phyloP scores from a whole-genome alignment of 2,113 vertebrate species.

The Callipepla californica region DNA sequence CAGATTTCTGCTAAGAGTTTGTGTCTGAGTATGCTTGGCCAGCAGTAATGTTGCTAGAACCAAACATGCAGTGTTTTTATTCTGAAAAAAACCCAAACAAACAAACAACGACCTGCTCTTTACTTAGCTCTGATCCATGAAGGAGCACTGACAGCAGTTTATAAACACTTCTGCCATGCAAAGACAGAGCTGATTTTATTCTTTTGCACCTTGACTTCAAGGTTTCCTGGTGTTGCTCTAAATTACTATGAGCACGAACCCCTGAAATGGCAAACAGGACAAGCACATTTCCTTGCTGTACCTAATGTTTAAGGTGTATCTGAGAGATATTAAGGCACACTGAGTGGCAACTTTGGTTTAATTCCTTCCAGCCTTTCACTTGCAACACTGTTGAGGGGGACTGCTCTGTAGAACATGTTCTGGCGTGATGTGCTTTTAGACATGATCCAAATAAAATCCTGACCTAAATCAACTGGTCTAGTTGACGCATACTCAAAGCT shows the following conservation, averaged over 20 bases:
- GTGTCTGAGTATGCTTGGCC: background rate
- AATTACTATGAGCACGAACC: background rate
- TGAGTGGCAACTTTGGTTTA: background rate
- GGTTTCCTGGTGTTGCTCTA: background rate
- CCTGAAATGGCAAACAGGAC: background rate
- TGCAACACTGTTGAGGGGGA: background rate
- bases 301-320: background rate
- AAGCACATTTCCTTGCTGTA: background rate
- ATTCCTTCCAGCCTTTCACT: background rate
- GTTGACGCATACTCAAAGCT: constrained; percentile 33
- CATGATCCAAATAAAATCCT: constrained; percentile 7
- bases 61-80: background rate
- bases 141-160: background rate
- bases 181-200: background rate
- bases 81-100: background rate
- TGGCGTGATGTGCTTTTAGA: constrained; percentile 6
- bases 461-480: background rate
- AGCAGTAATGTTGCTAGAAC: background rate
- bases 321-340: background rate
- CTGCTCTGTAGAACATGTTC: background rate
- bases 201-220: background rate
- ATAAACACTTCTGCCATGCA: background rate
- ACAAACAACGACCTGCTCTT: background rate
- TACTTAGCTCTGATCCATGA: background rate
- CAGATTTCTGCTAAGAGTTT: background rate